Evolutionary conservation across 2,113 vertebrate genomes (phyloP), one percentile per base, ranked within the genome.

Genomic region (Siniperca knerii): DNA sequence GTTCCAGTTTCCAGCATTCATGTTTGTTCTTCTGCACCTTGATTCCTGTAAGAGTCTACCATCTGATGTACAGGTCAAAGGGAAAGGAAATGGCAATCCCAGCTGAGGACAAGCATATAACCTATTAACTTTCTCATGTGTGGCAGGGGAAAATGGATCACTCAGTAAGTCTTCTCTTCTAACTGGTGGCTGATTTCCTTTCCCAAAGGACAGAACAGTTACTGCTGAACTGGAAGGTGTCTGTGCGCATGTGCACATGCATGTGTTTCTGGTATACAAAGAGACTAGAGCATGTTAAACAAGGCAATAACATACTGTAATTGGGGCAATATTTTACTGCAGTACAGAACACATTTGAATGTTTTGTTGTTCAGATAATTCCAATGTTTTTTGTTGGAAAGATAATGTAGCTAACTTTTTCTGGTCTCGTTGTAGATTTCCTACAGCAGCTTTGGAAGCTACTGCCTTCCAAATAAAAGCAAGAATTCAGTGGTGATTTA

Each of bases 1-100:
- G 8, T 81, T 76, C 78, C 55, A 46, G 77, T 77, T 87, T 89
- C 79, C 92, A 83, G 75, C 48, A 23, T 75, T 73, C 13, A 0
- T 96, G 94, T 97, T 97, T 97, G 91, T 95, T 94, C 96, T 96
- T 92, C 95, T 93, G 95, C 94, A 96, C 95, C 95, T 96, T 93
- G 90, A 95, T 93, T 95, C 94, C 95, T 92, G 90, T 82, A 92
- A 94, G 90, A 96, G 93, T 95, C 94, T 94, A 90, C 91, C 85
- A 80, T 94, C 91, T 95, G 89, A 95, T 82, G 89, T 71, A 81
- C 82, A 89, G 95, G 96, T 97, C 95, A 97, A 87, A 23, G 86
- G 80, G 86, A 88, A 90, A 96, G 96, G 96, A 97, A 97, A 96
- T 96, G 92, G 52, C 89, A 95, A 94, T 96, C 94, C 94, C 96